Base-by-base conservation (phyloP, 2,113 vertebrate species). In the Chitala chitala region DNA sequence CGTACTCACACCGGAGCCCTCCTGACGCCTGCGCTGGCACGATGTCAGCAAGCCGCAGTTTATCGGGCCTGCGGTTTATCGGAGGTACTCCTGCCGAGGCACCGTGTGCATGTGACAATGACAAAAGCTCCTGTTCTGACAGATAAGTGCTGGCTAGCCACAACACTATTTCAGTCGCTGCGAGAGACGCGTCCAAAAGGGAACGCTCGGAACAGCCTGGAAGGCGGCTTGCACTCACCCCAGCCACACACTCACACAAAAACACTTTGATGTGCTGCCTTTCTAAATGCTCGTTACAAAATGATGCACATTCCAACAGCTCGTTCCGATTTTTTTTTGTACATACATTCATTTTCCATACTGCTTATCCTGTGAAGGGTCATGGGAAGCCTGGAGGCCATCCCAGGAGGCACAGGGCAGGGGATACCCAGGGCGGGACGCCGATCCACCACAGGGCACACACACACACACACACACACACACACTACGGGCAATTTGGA, bases 141-240 rank as follows among this genome's bases (percentile, higher is more conserved):
- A 69, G 76, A 77, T 77, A 77, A 73, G 42, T 64, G 33, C 36
- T 3, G 58, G 33, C 29, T 44, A 33, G 24, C 24, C 3, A 17
- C 13, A 22, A 12, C 12, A 24, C 15, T 5, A 63, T 31, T 70
- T 26, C 50, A 50, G 59, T 20, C 31, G 20, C 54, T 7, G n/a
- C 17, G 12, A 40, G 53, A 33, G 53, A 31, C 53, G 38, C 17
- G 5, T 20, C 7, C n/a, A 0, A 7, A 12, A 33, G 26, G 50
- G n/a, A n/a, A 12, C 5, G 13, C 26, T 33, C 20, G 20, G 20
- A 51, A 51, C 2, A 51, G 12, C 48, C 8, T 51, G 12, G 12
- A 51, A 15, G 12, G 12, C 48, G 2, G 7, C 48, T 20, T 8
- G n/a, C n/a, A 51, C 20, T 51, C 48, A 2, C 7, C 48, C 48